Conservation (phyloP, 2,113 vertebrate genomes). For the Cepphus grylle region DNA sequence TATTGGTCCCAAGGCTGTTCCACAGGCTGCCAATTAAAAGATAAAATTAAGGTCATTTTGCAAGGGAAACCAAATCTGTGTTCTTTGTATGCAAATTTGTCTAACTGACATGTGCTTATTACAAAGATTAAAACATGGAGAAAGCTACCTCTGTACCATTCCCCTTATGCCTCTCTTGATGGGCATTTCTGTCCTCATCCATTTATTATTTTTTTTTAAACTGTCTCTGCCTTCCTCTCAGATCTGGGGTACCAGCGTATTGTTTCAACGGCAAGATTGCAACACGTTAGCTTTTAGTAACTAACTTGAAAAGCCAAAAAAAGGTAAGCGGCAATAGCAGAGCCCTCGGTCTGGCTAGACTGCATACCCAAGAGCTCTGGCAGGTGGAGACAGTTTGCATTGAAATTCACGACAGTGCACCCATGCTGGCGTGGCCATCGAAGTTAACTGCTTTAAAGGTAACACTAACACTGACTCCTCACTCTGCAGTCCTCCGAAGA, state of each 20-base stretch:
- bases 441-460: neutral
- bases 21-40: neutral
- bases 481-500: neutral
- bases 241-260: neutral
- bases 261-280: neutral
- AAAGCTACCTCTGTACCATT: neutral
- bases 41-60: neutral
- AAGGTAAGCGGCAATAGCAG: neutral
- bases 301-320: neutral
- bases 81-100: neutral
- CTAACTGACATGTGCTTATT: neutral
- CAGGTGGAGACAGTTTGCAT: too few relatives aligned
- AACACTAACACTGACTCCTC: neutral
- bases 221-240: neutral
- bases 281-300: rapidly evolving
- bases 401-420: neutral
- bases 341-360: neutral
- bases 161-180: neutral
- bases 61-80: neutral
- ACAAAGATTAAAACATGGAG: neutral
- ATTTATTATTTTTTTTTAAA: neutral
- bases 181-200: neutral
- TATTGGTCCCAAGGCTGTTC: neutral
- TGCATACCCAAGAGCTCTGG: neutral
- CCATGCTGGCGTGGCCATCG: neutral